These are phyloP conservation scores for Leptodactylus fallax DNA, from an alignment of 2,797 vertebrate species.

Conservation along the genomic window DNA sequence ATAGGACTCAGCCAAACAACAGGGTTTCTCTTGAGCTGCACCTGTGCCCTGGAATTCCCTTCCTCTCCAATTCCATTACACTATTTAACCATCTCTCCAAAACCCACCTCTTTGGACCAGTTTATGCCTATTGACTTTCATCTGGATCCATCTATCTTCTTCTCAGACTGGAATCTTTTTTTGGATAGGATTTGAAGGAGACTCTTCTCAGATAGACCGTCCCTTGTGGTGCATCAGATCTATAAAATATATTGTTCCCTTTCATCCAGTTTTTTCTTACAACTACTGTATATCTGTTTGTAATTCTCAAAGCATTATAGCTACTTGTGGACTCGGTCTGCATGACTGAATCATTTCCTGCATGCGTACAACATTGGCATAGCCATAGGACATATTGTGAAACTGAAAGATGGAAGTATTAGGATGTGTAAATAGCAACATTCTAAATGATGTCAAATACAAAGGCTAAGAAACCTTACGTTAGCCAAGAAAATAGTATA, in stretches of 20 bases:
- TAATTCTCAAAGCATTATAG: not conserved
- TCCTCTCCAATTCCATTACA: not conserved
- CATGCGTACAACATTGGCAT: not conserved
- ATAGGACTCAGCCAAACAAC: not conserved
- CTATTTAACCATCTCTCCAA: not conserved
- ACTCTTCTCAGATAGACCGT: no score
- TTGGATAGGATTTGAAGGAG: not conserved
- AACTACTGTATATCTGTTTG: not conserved
- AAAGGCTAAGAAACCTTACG: not conserved
- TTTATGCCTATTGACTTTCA: not conserved
- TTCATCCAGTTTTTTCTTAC: not conserved
- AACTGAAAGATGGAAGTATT: not conserved
- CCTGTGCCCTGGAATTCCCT: not conserved
- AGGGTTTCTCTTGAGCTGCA: not conserved
- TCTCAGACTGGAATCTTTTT: not conserved
- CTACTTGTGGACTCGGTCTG: not conserved
- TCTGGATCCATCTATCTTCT: not conserved
- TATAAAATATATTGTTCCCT: not conserved
- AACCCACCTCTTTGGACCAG: not conserved
- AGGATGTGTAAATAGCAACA: not conserved
- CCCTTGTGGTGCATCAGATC: not conserved
- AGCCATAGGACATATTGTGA: not conserved
- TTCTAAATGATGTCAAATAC: not conserved
- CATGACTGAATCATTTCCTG: not conserved
- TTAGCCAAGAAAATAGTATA: not conserved